phyloP scores from a whole-genome alignment of 2,888 invertebrate genomes.

The Eupithecia insigniata region DNA sequence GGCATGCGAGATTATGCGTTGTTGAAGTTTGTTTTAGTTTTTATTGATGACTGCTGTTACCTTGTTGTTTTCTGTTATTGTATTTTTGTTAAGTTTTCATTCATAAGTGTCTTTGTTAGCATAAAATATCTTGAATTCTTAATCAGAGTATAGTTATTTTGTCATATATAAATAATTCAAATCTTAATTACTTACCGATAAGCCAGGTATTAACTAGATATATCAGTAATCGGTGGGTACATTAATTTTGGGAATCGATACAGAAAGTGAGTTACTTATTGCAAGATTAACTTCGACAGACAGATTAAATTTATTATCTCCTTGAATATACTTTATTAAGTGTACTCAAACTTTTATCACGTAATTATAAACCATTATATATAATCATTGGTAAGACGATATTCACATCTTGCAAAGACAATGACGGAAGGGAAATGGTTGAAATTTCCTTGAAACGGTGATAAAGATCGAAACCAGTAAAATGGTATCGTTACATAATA shows the following conservation, averaged over 20 bases:
- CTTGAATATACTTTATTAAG: neutral
- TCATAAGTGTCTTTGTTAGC: no score
- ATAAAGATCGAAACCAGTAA: neutral
- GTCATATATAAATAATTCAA: neutral
- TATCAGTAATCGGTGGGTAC: neutral
- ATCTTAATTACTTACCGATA: neutral
- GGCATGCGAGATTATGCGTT: no score
- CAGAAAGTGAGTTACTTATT: neutral
- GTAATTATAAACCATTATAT: neutral
- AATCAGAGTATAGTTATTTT: no score
- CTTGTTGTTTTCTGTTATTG: no score
- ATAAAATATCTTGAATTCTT: no score
- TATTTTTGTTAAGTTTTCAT: no score
- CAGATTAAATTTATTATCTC: neutral
- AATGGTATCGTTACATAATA: neutral
- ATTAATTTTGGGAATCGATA: neutral
- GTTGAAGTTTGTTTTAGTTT: no score
- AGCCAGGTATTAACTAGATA: neutral
- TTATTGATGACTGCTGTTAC: no score
- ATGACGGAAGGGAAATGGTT: neutral
- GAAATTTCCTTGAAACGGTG: neutral
- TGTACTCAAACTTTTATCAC: neutral
- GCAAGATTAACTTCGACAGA: neutral
- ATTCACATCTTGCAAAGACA: neutral
- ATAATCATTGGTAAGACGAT: neutral